Evolutionary conservation across 2,888 invertebrate genomes (phyloP).

Genomic region (Ectemnius continuus): DNA sequence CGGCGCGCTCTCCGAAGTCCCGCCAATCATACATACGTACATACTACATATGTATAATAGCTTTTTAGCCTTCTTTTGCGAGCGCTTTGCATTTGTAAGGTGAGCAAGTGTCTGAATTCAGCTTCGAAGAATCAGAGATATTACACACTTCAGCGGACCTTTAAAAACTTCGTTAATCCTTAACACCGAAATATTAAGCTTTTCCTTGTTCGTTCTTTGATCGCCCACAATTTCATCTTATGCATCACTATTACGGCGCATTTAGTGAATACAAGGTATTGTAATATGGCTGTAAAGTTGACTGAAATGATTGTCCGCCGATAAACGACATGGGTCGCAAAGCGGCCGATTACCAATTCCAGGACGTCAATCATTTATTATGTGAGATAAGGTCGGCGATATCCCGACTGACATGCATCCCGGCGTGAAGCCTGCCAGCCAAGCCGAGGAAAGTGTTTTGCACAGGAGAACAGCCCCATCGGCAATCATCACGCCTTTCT

Average conservation of each 20-base stretch:
- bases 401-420: slow-evolving; percentile 19
- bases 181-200: neutral
- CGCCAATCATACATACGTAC: slow-evolving; percentile 30
- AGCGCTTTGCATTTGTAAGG: neutral
- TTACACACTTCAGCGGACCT: neutral
- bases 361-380: neutral
- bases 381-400: neutral
- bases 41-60: no score
- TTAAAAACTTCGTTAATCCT: neutral
- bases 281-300: no score
- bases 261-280: no score
- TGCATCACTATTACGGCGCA: no score
- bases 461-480: slow-evolving; percentile 33
- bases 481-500: slow-evolving; percentile 65
- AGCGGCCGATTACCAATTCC: neutral
- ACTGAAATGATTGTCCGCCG: no score
- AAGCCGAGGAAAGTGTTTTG: slow-evolving; percentile 34
- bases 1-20: slow-evolving; percentile 17
- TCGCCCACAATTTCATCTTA: no score
- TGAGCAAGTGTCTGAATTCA: neutral
- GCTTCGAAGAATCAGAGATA: neutral
- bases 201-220: neutral
- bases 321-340: no score
- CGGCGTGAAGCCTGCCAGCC: slow-evolving; percentile 18
- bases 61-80: slow-evolving; percentile 12